phyloP scores from a whole-genome alignment of 2,888 invertebrate genomes.

The Folsomia manolachei region DNA sequence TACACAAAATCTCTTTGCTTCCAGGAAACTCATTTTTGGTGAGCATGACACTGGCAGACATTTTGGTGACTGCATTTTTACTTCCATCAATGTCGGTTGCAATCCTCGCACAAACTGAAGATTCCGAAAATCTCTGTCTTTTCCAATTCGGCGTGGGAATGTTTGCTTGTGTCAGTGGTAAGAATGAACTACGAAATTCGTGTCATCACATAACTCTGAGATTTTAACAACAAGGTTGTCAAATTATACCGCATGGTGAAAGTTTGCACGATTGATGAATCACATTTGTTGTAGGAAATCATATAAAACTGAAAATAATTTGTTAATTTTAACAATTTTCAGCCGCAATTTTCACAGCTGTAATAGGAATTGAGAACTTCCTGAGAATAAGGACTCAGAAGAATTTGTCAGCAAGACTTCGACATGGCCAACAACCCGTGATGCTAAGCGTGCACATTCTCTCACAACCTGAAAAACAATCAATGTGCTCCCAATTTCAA shows the following conservation, averaged over 20 bases:
- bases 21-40: constrained; percentile 70
- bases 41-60: constrained; percentile 69
- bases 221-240: too few species aligned
- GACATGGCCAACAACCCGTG: constrained; percentile 25
- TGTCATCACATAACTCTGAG: too few species aligned
- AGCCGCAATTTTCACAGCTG: constrained; percentile 54
- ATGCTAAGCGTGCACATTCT: constrained; percentile 10
- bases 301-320: background rate
- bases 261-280: too few species aligned
- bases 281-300: too few species aligned
- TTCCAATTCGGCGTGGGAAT: too few species aligned
- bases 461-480: constrained; percentile 25
- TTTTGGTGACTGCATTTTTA: constrained; percentile 67
- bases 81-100: constrained; percentile 69
- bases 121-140: constrained; percentile 46
- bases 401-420: constrained; percentile 26
- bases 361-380: constrained; percentile 48
- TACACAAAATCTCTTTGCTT: too few species aligned
- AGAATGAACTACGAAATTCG: too few species aligned
- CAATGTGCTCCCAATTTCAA: constrained; percentile 51
- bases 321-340: background rate
- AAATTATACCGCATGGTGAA: too few species aligned
- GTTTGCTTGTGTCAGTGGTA: too few species aligned
- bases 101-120: constrained; percentile 60
- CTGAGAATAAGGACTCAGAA: constrained; percentile 43